Percentiles rank a stretch among this genome's conserved stretches.
Conservation (phyloP, 1,140 invertebrate genomes). For the Hyles euphorbiae region DNA sequence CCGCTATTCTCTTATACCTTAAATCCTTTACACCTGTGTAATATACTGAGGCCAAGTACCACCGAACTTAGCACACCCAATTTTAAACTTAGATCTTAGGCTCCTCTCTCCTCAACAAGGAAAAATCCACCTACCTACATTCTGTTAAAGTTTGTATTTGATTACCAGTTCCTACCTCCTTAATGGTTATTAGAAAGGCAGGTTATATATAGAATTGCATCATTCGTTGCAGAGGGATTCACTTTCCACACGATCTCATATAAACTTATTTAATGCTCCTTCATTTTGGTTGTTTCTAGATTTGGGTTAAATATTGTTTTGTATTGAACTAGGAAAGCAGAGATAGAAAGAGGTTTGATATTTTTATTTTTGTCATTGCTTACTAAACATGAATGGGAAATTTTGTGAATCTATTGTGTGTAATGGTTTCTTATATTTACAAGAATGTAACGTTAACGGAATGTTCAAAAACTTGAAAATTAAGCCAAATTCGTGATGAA, state of each 20-base stretch:
- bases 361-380: no score
- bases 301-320: no score
- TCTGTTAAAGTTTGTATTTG: background rate
- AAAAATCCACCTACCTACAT: background rate
- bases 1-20: background rate
- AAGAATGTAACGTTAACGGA: no score
- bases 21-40: slow-evolving; percentile 3
- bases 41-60: slow-evolving; percentile 13
- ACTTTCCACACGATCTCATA: no score
- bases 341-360: no score
- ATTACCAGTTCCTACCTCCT: background rate
- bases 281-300: background rate
- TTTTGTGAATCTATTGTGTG: no score
- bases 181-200: slow-evolving; percentile 1
- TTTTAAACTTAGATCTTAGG: slow-evolving; percentile 14
- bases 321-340: no score
- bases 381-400: no score
- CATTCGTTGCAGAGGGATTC: background rate
- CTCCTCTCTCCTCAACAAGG: background rate
- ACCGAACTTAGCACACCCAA: slow-evolving; percentile 18
- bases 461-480: no score
- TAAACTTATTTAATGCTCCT: slow-evolving; percentile 2
- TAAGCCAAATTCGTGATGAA: no score
- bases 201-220: background rate
- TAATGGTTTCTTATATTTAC: no score